Base-by-base conservation (phyloP, 2,888 invertebrate genomes). In the Cacoxenus indagator region DNA sequence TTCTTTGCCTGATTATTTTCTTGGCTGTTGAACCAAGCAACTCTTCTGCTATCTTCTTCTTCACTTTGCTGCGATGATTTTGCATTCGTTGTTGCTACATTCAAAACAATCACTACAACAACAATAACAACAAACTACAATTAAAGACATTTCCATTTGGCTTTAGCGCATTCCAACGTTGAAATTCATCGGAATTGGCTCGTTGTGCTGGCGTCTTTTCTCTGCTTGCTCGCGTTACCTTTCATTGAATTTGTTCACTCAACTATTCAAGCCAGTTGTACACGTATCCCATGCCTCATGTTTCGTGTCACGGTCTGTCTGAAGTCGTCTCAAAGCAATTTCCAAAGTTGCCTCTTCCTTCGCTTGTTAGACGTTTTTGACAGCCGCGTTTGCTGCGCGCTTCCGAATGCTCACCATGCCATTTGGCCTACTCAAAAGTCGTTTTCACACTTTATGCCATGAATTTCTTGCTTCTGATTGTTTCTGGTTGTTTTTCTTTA, bases 361-460 rank as follows among this genome's bases (percentile, higher is more conserved):
- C 22, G 8, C 51, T 51, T 51, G 51, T 51, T 22, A 51, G 51
- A 51, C 51, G 11, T 19, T 17, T 51, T 51, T 51, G 51, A 51
- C 51, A 51, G 51, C 3, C 22, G 51, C 19, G 24, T 51, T 51
- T n/a, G n/a, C n/a, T n/a, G n/a, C 57, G 11, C 11, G 37, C 51
- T 51, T 17, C 51, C 51, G 22, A 51, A 51, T 8, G 22, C 51
- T 51, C 4, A 22, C n/a, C n/a, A n/a, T n/a, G n/a, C n/a, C n/a
- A 51, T 19, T 51, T 51, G 51, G 22, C 51, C 17, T 51, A 19
- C 24, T 51, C 61, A 62, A n/a, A n/a, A 62, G 43, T 22, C 29
- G 26, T 62, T 62, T 62, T 62, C 45, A 45, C 61, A 62, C 45
- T 62, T 62, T 62, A n/a, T n/a, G n/a, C n/a, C n/a, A n/a, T n/a